Base-by-base conservation (phyloP, 2,797 vertebrate species). In the Danio tinwini region DNA sequence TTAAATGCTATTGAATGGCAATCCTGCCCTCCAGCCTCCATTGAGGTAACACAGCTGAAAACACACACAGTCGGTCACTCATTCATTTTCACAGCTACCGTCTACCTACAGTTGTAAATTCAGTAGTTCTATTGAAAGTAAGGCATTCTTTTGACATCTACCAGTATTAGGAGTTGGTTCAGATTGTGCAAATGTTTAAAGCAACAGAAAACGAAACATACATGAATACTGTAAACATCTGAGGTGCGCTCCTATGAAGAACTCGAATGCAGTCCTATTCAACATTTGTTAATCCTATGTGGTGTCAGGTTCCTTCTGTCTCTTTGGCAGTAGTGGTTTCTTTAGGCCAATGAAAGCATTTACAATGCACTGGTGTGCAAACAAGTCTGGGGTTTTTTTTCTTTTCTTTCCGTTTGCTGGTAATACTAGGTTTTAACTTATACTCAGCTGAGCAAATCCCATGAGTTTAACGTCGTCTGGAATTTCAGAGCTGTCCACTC, bases 361-460 rank as follows among this genome's bases (percentile, higher is more conserved):
- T 81, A 89, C 86, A 80, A 91, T 86, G 88, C 88, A 91, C 87
- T 62, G 52, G 67, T 72, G 75, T 76, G 85, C 77, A 62, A 59
- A 83, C 74, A 65, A 81, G 77, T 80, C 71, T 75, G 69, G 56
- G 52, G 50, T 49, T 62, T 87, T 21, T 67, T 29, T 29, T 29
- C 29, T 49, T 52, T 90, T 93, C 90, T 92, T 91, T 90, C 91
- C 90, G 91, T 92, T 91, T 84, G 93, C 91, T 93, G 93, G 91
- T 90, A 92, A 92, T 89, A 75, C 74, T 64, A 69, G 74, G 81
- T 89, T 91, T 96, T 96, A 99, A 93, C 94, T 98, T 93, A 99
- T 98, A 94, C 96, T 98, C 92, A 99, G 97, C 92, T 99, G 97
- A 90, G 97, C 97, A 90, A 98, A 98, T 90, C 97, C 97, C 93